Evolutionary conservation across 2,113 vertebrate genomes (phyloP).

Genomic region (Melozone crissalis): DNA sequence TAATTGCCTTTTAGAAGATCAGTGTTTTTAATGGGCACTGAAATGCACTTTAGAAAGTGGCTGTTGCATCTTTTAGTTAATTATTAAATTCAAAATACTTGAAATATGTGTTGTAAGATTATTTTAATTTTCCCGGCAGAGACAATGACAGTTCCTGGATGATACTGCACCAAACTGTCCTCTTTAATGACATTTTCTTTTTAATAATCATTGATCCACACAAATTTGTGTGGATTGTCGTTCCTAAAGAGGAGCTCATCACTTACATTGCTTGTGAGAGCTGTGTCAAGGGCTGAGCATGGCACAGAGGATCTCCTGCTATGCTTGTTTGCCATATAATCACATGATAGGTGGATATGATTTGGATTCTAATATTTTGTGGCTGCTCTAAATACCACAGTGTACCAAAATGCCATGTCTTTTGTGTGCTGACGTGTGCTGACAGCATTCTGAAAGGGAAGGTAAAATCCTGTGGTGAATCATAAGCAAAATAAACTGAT

Average conservation of each 20-base stretch:
- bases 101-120: not conserved
- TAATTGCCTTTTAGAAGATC: not conserved
- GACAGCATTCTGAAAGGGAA: not conserved
- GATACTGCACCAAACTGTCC: not conserved
- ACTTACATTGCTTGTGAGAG: not conserved
- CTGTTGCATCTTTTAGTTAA: constrained; percentile 12
- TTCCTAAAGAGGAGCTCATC: constrained; percentile 3
- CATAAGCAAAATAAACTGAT: not conserved
- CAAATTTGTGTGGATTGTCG: not conserved
- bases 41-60: not conserved
- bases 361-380: constrained; percentile 7
- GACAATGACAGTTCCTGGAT: constrained; percentile 9
- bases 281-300: not conserved
- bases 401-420: not conserved
- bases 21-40: not conserved
- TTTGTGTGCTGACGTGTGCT: not conserved
- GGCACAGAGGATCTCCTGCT: not conserved
- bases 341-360: not conserved
- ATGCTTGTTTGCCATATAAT: not conserved
- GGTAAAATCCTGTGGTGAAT: not conserved
- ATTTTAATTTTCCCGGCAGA: constrained; percentile 36
- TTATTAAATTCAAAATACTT: constrained; percentile 26
- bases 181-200: constrained; percentile 42
- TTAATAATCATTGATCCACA: constrained; percentile 43
- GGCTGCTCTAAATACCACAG: not conserved